These are phyloP conservation scores for Aptenodytes patagonicus DNA, from an alignment of 2,113 vertebrate genomes.

Conservation along the genomic window DNA sequence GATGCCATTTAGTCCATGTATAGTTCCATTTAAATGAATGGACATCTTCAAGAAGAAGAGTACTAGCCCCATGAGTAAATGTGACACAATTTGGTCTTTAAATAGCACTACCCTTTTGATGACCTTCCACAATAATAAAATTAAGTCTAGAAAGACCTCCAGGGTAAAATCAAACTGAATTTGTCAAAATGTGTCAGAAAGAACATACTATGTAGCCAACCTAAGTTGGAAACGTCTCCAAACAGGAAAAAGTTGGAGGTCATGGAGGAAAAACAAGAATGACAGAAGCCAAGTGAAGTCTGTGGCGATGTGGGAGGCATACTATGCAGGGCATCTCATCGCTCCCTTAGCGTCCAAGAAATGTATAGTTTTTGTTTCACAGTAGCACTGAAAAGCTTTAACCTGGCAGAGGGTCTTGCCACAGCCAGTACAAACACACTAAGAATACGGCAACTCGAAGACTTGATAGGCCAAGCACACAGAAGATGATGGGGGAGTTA, in stretches of 20 bases:
- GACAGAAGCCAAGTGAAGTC: not conserved
- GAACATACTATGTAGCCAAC: not conserved
- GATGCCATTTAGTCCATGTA: not conserved
- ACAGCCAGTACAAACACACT: not conserved
- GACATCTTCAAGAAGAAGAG: conserved; percentile 9
- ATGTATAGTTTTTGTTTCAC: not conserved
- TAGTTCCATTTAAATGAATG: not conserved
- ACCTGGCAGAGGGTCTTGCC: not conserved
- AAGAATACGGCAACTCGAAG: accelerated
- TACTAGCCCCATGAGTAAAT: not conserved
- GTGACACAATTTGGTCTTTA: conserved; percentile 48
- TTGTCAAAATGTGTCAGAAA: conserved; percentile 50
- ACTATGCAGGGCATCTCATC: not conserved
- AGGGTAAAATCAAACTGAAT: conserved; percentile 54
- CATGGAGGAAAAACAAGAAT: not conserved
- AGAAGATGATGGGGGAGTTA: not conserved
- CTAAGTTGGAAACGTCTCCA: not conserved
- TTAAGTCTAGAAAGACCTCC: conserved; percentile 42
- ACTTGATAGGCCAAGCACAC: not conserved
- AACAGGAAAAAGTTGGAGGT: not conserved
- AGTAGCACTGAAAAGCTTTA: not conserved
- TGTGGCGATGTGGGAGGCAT: not conserved
- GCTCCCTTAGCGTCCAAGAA: not conserved
- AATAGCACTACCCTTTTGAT: conserved; percentile 47
- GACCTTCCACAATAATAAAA: conserved; percentile 61